Evolutionary conservation across 2,888 invertebrate species (phyloP), one percentile per base, ranked within the genome.

Genomic region (Habroteleia sp.): DNA sequence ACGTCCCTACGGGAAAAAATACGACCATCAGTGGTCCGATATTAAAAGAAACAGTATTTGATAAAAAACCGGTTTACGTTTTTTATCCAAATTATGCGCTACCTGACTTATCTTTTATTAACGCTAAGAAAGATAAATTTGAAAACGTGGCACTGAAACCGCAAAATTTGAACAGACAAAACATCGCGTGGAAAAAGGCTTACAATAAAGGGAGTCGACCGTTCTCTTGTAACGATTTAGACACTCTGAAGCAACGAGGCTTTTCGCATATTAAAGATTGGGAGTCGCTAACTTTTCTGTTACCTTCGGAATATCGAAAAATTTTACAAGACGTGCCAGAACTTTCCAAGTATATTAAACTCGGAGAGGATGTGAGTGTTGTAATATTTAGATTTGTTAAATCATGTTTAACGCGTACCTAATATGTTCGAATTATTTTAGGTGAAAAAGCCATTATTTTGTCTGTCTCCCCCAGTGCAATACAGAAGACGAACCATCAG

Each of bases 1-100:
- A 79, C 83, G 89, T 82, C 58, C 86, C 56, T 82, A 88, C 2
- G 2, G 35, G 46, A 1, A 88, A 88, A 73, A 60, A 50, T 13
- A 56, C 60, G 17, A 76, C 4, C 4, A 8, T 78, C 6, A 60
- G 4, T 39, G 79, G 71, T 50, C 81, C 81, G 3, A 77, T 79
- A 6, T 56, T 85, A 33, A 81, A 80, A 10, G 86, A 87, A 60
- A 85, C 84, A 0, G 63, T 82, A n/a, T 60, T 86, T 29, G 82
- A 87, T 41, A 63, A 86, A 82, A 94, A 94, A 82, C 95, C 96
- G 1, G 94, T 97, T 0, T 97, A 95, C 88, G 94, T 97, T 35
- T 92, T 96, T 77, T 97, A 96, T 89, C 97, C 97, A 17, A 96
- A 94, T 88, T 97, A 97, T 84, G 94, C 96, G 3, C 89, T 97